Evolutionary conservation across 2,888 invertebrate species (phyloP).

Genomic region (Drosophila trichaetosa): DNA sequence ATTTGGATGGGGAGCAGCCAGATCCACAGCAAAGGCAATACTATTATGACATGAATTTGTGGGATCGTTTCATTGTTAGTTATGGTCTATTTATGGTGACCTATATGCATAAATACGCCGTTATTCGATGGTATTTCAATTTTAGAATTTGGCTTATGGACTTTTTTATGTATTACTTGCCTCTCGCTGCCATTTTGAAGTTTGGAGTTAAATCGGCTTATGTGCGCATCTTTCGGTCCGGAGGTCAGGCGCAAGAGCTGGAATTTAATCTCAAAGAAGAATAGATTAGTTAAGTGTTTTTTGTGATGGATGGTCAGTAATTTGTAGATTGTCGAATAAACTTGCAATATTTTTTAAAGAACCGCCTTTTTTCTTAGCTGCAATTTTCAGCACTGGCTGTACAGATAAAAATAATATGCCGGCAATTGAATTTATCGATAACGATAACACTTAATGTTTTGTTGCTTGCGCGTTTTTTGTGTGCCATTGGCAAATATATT

Average conservation of each 20-base stretch:
- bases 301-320: not conserved
- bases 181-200: constrained; percentile 88
- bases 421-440: constrained; percentile 39
- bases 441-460: constrained; percentile 32
- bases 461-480: constrained; percentile 39
- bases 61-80: constrained; percentile 84
- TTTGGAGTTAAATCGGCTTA: constrained; percentile 88
- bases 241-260: constrained; percentile 59
- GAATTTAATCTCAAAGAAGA: constrained; percentile 72
- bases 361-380: not conserved
- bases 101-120: constrained; percentile 85
- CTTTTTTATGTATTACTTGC: constrained; percentile 88
- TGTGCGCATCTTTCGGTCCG: constrained; percentile 86
- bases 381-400: constrained; percentile 15
- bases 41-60: constrained; percentile 85
- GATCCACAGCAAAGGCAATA: constrained; percentile 84
- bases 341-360: constrained; percentile 21
- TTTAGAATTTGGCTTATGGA: constrained; percentile 87
- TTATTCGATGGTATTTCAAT: constrained; percentile 88
- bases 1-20: constrained; percentile 56
- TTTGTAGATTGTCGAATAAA: not conserved
- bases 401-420: not conserved
- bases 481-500: constrained; percentile 16
- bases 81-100: constrained; percentile 81
- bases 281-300: constrained; percentile 36